Evolutionary conservation across 2,888 invertebrate genomes (phyloP).

Genomic region (Brachyptera putata): DNA sequence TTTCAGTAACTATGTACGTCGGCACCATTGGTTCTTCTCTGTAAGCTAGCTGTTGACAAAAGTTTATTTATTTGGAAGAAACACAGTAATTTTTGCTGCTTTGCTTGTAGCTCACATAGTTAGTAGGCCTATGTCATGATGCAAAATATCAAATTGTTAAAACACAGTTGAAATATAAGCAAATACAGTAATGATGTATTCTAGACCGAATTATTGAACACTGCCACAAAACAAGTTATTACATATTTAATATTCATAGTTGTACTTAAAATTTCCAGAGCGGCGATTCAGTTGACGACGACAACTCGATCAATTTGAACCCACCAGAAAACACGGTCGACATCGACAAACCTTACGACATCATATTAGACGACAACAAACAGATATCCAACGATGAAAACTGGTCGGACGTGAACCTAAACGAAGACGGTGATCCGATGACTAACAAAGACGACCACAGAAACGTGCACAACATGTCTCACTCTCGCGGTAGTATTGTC

Average conservation of each 20-base stretch:
- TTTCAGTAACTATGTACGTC: no score
- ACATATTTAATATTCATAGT: no score
- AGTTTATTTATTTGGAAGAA: no score
- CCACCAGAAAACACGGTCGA: conserved; percentile 69
- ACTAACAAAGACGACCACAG: conserved; percentile 49
- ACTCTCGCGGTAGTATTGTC: conserved; percentile 46
- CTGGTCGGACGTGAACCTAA: conserved; percentile 90
- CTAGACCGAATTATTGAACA: no score
- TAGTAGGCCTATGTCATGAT: no score
- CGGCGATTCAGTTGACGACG: conserved; percentile 80
- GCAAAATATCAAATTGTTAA: neutral
- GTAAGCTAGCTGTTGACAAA: no score
- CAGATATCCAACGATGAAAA: conserved; percentile 77
- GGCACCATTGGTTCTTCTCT: no score
- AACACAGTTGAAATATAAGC: neutral
- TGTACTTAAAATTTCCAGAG: conserved; percentile 54
- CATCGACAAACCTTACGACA: conserved; percentile 58
- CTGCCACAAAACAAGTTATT: no score
- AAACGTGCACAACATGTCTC: conserved; percentile 55
- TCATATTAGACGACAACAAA: conserved; percentile 66
- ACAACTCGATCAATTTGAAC: conserved; percentile 65
- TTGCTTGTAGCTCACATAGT: no score
- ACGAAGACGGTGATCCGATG: conserved; percentile 65
- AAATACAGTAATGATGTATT: no score
- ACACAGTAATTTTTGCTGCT: no score